phyloP scores from a whole-genome alignment of 2,888 invertebrate genomes.

The Tetropium fuscum region DNA sequence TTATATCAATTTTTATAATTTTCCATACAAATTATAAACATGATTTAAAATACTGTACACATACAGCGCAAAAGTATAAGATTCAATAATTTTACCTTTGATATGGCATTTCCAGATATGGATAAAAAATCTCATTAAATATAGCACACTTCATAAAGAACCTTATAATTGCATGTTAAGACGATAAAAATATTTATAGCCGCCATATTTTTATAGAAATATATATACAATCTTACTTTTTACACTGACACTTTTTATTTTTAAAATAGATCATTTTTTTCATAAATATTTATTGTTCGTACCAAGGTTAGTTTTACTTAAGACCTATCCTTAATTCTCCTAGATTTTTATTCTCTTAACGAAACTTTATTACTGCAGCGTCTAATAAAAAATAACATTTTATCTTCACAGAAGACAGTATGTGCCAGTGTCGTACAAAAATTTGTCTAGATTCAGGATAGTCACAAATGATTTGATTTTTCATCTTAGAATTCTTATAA shows the following conservation, averaged over 20 bases:
- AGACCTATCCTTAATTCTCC: conserved; percentile 30
- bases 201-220: conserved; percentile 62
- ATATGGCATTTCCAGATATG: conserved; percentile 67
- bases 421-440: conserved; percentile 41
- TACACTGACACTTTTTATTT: conserved; percentile 60
- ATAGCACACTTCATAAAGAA: conserved; percentile 61
- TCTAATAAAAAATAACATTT: conserved; percentile 38
- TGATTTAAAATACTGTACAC: conserved; percentile 86
- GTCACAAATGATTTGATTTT: conserved; percentile 37
- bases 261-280: conserved; percentile 55
- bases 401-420: conserved; percentile 61
- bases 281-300: conserved; percentile 44
- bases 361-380: conserved; percentile 36
- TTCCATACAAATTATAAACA: conserved; percentile 87
- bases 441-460: conserved; percentile 40
- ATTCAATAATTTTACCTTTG: conserved; percentile 61
- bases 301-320: conserved; percentile 14
- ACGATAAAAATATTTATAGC: conserved; percentile 63
- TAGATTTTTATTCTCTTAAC: conserved; percentile 30
- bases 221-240: conserved; percentile 59
- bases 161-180: conserved; percentile 54
- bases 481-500: conserved; percentile 34
- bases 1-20: conserved; percentile 71
- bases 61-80: conserved; percentile 65
- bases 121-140: conserved; percentile 61